A percentile compares a stretch with the other conserved stretches of the same genome.
Evolutionary conservation across 2,888 invertebrate species (phyloP).

Genomic region (Hirtodrosophila duncani): DNA sequence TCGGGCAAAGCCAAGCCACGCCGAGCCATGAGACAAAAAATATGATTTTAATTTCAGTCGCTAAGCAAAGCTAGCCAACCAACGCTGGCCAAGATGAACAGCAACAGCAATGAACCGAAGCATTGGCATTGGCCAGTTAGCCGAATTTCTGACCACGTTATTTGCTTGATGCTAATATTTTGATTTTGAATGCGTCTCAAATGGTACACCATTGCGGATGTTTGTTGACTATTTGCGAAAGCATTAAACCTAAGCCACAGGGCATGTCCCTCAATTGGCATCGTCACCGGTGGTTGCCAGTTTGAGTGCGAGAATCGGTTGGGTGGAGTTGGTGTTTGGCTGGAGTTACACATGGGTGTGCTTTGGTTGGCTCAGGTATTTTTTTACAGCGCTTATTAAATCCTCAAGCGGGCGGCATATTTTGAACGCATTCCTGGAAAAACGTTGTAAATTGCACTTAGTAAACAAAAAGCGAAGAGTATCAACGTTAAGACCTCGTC

Average conservation of each 20-base stretch:
- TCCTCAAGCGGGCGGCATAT: slow-evolving; percentile 43
- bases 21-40: slow-evolving; percentile 14
- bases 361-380: slow-evolving; percentile 26
- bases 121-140: background rate
- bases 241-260: slow-evolving; percentile 44
- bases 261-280: slow-evolving; percentile 8
- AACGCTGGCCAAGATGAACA: slow-evolving; percentile 15
- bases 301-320: slow-evolving; percentile 38
- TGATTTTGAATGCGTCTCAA: slow-evolving; percentile 51
- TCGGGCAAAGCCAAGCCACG: slow-evolving; percentile 21
- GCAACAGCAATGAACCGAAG: slow-evolving; percentile 23
- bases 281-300: no score
- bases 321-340: slow-evolving; percentile 1
- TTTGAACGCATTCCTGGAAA: slow-evolving; percentile 57
- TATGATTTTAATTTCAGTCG: slow-evolving; percentile 45
- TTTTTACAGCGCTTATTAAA: slow-evolving; percentile 55
- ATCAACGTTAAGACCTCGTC: slow-evolving; percentile 55
- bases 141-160: slow-evolving; percentile 50
- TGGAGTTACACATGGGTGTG: slow-evolving; percentile 10
- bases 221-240: slow-evolving; percentile 67
- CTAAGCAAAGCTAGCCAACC: slow-evolving; percentile 13
- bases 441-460: slow-evolving; percentile 64
- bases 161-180: slow-evolving; percentile 63
- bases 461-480: slow-evolving; percentile 50
- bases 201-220: slow-evolving; percentile 48